Percentiles rank a stretch among this genome's conserved stretches.
Evolutionary conservation across 2,888 invertebrate genomes (phyloP).

Genomic region (Eretmocerus hayati): DNA sequence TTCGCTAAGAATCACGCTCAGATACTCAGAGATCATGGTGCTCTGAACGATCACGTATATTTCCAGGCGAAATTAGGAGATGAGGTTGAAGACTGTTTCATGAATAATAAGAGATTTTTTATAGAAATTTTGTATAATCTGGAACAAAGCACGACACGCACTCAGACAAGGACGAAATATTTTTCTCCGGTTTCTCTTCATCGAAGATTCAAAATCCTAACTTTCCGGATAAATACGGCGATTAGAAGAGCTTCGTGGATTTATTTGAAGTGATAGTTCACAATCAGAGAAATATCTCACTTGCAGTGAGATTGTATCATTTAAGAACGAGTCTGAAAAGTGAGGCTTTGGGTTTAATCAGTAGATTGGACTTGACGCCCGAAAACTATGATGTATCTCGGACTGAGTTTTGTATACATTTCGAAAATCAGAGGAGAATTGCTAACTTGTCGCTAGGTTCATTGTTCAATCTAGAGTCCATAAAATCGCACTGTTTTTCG

Average conservation of each 20-base stretch:
- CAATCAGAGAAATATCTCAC: neutral
- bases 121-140: neutral
- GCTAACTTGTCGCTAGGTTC: neutral
- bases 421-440: neutral
- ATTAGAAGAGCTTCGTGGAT: neutral
- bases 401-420: neutral
- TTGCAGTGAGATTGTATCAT: neutral
- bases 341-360: neutral
- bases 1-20: neutral
- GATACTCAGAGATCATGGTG: neutral
- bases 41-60: neutral
- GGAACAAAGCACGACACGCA: neutral
- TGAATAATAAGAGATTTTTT: neutral
- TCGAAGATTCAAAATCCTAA: neutral
- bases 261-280: neutral
- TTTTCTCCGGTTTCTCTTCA: too few relatives aligned
- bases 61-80: neutral
- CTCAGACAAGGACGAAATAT: too few relatives aligned
- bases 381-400: neutral
- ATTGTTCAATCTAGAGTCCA: neutral
- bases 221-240: neutral
- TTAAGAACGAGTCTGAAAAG: neutral
- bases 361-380: neutral
- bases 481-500: neutral
- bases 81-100: neutral